Base-by-base conservation (phyloP, 2,888 invertebrate species). In the Eubasilissa splendida region DNA sequence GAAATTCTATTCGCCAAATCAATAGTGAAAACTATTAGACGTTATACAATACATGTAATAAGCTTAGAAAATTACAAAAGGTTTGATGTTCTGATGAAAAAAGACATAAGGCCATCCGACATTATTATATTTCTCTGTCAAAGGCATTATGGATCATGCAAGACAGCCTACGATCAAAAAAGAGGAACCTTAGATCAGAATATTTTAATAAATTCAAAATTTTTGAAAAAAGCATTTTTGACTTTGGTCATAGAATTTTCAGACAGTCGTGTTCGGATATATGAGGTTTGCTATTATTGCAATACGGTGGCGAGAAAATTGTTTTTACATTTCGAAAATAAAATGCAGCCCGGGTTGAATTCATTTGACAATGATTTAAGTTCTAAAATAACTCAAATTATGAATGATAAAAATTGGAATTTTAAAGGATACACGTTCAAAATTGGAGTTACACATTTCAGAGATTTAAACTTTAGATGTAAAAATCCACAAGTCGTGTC, bases 231-330 rank as follows among this genome's bases (percentile, higher is more conserved):
- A 68, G 66, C 14, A 42, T 14, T 68, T 7, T 68, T 68, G 12
- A 50, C 66, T 11, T 4, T 68, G 10, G n/a, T 68, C 14, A 68
- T 68, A 50, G 66, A 68, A 68, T 9, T 68, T n/a, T 2, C 50
- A n/a, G 52, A 50, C 42, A 8, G 50, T n/a, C 66, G 14, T 42
- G 52, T 68, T 14, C 42, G 66, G 5, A 14, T 68, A n/a, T 68
- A 68, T 14, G 66, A 68, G n/a, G 14, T 68, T 8, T 68, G 66
- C 52, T 68, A n/a, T 42, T 68, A 50, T 14, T 68, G 66, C 50
- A 50, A 12, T 50, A 68, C 52, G 0, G 0, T 4, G 8, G n/a
- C 66, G 12, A 50, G 50, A 52, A 42, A 42, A 68, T 50, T 68
- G 14, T 50, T n/a, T 9, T n/a, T 8, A 14, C 14, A 50, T 10